Evolutionary conservation across 2,888 invertebrate species (phyloP), one percentile per base, ranked within the genome.

Genomic region (Acheta domesticus): DNA sequence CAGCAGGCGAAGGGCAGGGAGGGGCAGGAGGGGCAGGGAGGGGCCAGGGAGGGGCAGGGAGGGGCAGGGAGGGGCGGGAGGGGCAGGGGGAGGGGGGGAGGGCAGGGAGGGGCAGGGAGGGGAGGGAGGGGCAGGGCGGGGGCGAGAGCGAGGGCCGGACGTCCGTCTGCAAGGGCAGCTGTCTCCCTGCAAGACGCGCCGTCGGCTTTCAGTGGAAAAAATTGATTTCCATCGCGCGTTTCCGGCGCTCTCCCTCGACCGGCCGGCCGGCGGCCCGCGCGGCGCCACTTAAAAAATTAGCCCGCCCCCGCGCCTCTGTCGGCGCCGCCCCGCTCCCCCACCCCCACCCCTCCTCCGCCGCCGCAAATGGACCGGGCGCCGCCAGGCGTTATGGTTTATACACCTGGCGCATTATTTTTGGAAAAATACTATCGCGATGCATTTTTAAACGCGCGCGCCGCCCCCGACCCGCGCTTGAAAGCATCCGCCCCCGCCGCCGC

Each of bases 321-420:
- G 76, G n/a, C 78, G 20, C 78, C 79, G 77, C 78, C 62, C 75
- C 36, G 8, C 49, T 20, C 20, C n/a, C n/a, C n/a, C n/a, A n/a
- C n/a, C 76, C 21, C 79, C 74, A 62, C 48, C 76, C 77, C 74
- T 48, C 84, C 84, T 85, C 85, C 49, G 77, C 79, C 80, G 79
- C 80, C 80, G 81, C 82, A 86, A 87, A 86, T 87, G 62, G 62
- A 62, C 16, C 62, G 62, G n/a, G n/a, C 62, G 62, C 62, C 16
- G 62, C 62, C n/a, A n/a, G 16, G 62, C 62, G 62, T 62, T 62
- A 62, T 62, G 62, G 62, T 62, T 62, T 62, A 62, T 62, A 62
- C 62, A 62, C 62, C 62, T 62, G 62, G n/a, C 62, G 62, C 62
- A 62, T 62, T 62, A 62, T 62, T 62, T 62, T 62, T 62, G 62